A percentile compares a stretch with the other conserved stretches of the same genome.
phyloP scores from a whole-genome alignment of 1,140 invertebrate species.

The Ostrea edulis region DNA sequence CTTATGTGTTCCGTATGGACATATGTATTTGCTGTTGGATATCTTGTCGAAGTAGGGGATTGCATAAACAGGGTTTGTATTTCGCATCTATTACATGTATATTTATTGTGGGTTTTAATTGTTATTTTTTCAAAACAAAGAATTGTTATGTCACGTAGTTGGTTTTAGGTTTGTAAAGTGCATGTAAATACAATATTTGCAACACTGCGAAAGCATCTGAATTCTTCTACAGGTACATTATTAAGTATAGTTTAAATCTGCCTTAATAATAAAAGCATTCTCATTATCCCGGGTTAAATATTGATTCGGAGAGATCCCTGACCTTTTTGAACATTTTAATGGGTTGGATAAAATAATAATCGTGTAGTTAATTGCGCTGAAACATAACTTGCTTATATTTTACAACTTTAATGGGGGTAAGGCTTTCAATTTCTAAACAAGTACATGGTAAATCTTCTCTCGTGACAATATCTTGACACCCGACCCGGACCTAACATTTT shows the following conservation, averaged over 20 bases:
- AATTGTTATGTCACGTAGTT: too few species aligned
- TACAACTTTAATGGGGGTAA: neutral
- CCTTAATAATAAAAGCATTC: too few species aligned
- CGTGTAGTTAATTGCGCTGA: neutral
- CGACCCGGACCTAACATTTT: neutral
- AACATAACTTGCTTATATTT: neutral
- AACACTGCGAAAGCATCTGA: too few species aligned
- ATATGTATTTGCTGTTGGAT: neutral
- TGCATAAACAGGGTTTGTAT: constrained; percentile 3
- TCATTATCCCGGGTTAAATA: neutral
- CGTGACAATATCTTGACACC: neutral
- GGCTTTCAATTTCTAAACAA: neutral
- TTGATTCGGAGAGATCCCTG: neutral
- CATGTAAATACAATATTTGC: too few species aligned
- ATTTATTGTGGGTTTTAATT: too few species aligned
- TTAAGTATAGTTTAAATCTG: too few species aligned
- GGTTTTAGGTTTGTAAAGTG: too few species aligned
- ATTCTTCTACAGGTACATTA: too few species aligned
- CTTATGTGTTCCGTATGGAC: constrained; percentile 18
- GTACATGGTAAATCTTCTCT: neutral
- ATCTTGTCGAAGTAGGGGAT: neutral
- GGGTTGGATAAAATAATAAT: neutral
- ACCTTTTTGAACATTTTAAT: neutral
- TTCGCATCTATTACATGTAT: too few species aligned
- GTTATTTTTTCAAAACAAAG: neutral